Percentiles rank a stretch among this genome's conserved stretches.
These are phyloP conservation scores for Oophaga pumilio DNA, from an alignment of 2,113 vertebrate species.

Conservation along the genomic window DNA sequence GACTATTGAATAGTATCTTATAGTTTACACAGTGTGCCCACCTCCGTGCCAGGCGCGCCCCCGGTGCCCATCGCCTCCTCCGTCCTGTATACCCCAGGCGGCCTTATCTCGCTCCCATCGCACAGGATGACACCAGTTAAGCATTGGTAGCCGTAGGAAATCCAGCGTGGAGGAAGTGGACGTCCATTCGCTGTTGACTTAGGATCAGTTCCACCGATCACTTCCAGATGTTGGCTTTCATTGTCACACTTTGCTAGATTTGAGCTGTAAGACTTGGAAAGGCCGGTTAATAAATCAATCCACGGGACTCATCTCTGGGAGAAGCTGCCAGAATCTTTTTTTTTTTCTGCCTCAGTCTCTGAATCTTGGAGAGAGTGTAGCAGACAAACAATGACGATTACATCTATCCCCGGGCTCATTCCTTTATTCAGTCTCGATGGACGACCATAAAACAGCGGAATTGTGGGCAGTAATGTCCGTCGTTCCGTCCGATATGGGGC, in stretches of 20 bases:
- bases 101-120: conserved; percentile 32
- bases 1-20: neutral
- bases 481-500: no score
- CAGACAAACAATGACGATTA: conserved; percentile 7
- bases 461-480: no score
- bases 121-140: conserved; percentile 59
- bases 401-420: neutral
- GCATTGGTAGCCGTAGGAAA: conserved; percentile 72
- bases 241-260: conserved; percentile 68
- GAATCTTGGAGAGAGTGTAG: conserved; percentile 19
- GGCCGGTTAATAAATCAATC: conserved; percentile 74
- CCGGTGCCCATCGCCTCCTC: neutral
- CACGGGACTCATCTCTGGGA: conserved; percentile 64
- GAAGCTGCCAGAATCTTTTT: conserved; percentile 61
- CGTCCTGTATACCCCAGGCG: neutral
- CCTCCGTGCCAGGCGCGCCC: neutral
- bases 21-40: neutral
- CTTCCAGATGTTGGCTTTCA: conserved; percentile 82
- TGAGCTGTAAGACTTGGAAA: conserved; percentile 68
- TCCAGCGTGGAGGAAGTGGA: conserved; percentile 72
- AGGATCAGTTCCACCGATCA: conserved; percentile 74
- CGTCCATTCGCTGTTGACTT: conserved; percentile 72
- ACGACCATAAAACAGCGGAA: neutral
- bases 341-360: neutral
- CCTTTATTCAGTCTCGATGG: neutral